phyloP scores from a whole-genome alignment of 2,888 invertebrate genomes.

The Drosophila kokeensis region DNA sequence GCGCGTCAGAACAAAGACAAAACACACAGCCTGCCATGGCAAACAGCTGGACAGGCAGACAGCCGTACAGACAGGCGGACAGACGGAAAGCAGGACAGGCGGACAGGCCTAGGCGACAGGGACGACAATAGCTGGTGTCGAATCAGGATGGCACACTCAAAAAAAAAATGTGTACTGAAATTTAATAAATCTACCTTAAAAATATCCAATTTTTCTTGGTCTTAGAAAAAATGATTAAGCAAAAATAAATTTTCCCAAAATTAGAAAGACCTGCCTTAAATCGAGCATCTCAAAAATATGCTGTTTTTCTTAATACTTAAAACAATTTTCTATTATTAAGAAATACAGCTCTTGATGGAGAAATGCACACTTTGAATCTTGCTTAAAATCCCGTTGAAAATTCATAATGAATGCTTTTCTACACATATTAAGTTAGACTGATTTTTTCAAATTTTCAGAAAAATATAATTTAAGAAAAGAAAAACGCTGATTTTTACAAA shows the following conservation, averaged over 20 bases:
- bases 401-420: too few relatives aligned
- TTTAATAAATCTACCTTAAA: not conserved
- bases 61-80: not conserved
- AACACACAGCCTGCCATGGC: not conserved
- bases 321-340: not conserved
- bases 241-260: not conserved
- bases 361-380: not conserved
- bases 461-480: not conserved
- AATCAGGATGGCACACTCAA: not conserved
- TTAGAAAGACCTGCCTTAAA: not conserved
- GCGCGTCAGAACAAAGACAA: slow-evolving; percentile 66
- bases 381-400: too few relatives aligned
- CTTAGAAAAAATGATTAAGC: not conserved
- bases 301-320: not conserved
- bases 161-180: not conserved
- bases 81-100: not conserved
- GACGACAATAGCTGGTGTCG: not conserved
- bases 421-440: too few relatives aligned
- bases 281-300: not conserved
- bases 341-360: not conserved
- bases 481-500: not conserved
- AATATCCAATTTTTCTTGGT: not conserved
- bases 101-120: not conserved
- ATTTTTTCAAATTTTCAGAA: not conserved
- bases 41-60: not conserved